These are phyloP conservation scores for Rhopilema esculentum DNA, from an alignment of 30 jellyfish, hydroid and myxozoan genomes.

Conservation along the genomic window DNA sequence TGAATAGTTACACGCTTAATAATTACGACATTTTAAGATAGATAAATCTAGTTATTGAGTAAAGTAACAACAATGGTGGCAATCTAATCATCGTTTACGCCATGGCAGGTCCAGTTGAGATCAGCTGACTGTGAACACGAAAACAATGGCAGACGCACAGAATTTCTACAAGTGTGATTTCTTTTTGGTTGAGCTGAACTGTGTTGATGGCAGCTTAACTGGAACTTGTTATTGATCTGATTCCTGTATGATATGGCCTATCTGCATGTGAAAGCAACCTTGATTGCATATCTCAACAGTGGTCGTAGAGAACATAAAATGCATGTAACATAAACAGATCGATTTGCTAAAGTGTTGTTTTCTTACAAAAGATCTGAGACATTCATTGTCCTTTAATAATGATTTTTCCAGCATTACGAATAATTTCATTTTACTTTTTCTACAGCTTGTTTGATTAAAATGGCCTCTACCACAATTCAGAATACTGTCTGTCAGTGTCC, in stretches of 20 bases:
- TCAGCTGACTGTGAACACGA: neutral
- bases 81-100: neutral
- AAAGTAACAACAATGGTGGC: neutral
- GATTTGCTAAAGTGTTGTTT: too few relatives aligned
- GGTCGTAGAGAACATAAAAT: too few relatives aligned
- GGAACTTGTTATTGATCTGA: neutral
- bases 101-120: neutral
- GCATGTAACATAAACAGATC: too few relatives aligned
- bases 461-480: too few relatives aligned
- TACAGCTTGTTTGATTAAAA: too few relatives aligned
- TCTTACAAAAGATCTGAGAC: too few relatives aligned
- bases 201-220: neutral
- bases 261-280: neutral
- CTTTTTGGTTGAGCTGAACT: neutral
- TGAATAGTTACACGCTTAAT: constrained; percentile 9
- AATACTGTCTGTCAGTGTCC: too few relatives aligned
- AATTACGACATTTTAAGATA: neutral
- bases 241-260: neutral
- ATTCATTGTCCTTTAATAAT: too few relatives aligned
- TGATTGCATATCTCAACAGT: neutral
- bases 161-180: neutral
- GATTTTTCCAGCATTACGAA: too few relatives aligned
- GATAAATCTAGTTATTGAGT: neutral
- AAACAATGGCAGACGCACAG: neutral
- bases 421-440: too few relatives aligned